Base-by-base conservation (phyloP, 2,797 vertebrate species). In the Sebastes nivosus region DNA sequence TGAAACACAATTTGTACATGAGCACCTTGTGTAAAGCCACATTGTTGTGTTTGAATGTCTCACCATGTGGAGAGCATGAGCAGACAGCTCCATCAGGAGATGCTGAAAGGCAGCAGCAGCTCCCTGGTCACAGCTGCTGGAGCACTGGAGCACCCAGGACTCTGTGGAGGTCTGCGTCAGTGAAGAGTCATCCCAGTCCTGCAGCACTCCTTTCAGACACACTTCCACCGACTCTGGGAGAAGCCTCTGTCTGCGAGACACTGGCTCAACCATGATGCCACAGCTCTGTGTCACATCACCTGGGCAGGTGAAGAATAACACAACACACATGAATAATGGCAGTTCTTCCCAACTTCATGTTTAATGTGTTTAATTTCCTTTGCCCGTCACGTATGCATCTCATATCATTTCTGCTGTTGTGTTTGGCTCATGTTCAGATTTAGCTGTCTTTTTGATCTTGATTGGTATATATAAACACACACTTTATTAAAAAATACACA, bases 81-180 rank as follows among this genome's bases (percentile, higher is more conserved):
- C 55, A 42, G 92, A 77, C 7, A 98, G 88, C 18, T 88, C 93
- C 76, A 68, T 89, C 10, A 97, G 77, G 38, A 98, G 94, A 14
- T 94, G 90, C 57, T 91, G 93, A 85, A 98, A 95, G 68, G 89
- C 82, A 58, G 34, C 82, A 57, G 46, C 71, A 29, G 83, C 82
- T 8, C 2, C 82, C 16, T 80, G 20, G 0, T 83, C 83, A n/a
- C 58, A 63, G 73, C 79, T 89, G 32, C 79, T 66, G 0, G 90
- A 77, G 83, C 87, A 89, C 67, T 86, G 95, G 27, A 99, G 82
- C 67, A 97, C 73, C 98, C 98, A 99, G 59, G 92, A 96, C 69
- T 98, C 96, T 0, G 95, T 92, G 20, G 87, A 65, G 20, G 94
- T 84, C 55, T 46, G 65, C 2, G 82, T 80, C 46, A 95, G 82